Base-by-base conservation (phyloP, 2,113 vertebrate genomes). In the Hippocampus mohnikei region DNA sequence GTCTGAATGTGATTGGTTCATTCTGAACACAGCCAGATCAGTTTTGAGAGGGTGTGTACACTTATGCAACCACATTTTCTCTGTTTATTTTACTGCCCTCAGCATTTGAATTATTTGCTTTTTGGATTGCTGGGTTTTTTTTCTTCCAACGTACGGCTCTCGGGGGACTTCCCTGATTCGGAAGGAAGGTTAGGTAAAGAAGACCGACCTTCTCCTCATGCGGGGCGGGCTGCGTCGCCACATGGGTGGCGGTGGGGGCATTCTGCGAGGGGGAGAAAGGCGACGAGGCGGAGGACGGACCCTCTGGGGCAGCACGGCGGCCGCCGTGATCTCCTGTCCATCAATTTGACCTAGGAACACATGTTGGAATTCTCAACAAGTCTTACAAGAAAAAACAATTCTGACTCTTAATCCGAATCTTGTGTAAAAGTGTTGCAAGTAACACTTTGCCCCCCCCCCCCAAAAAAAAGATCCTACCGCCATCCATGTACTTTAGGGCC, bases 401-500 rank as follows among this genome's bases (percentile, higher is more conserved):
- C 6, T 13, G 11, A 3, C 42, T 33, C 29, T 5, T 33, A 5
- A 29, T 29, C 2, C 29, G 2, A 29, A 29, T 29, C 29, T 29
- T 29, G 29, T 29, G 29, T 29, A 1, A 41, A 41, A 41, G 40
- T 41, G 40, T 41, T 41, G 40, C 9, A 41, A 29, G 29, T 29
- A 3, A 29, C 29, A n/a, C n/a, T n/a, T n/a, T n/a, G n/a, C 33
- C 33, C 5, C 33, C 33, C 5, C 33, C 33, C 5, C 2, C 29
- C 29, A 5, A 37, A 37, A 37, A 37, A 37, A 33, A 3, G 11
- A 1, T 76, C 81, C 20, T 84, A 99, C 97, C 97, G 93, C 97
- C 97, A 29, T 99, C 97, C 97, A 99, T 99, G 85, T 99, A 95
- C 76, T 96, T 98, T 42, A 99, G 90, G 2, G 97, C 97, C 79